Evolutionary conservation across 1,140 invertebrate genomes (phyloP), one percentile per base, ranked within the genome.

Genomic region (Ips nitidus): DNA sequence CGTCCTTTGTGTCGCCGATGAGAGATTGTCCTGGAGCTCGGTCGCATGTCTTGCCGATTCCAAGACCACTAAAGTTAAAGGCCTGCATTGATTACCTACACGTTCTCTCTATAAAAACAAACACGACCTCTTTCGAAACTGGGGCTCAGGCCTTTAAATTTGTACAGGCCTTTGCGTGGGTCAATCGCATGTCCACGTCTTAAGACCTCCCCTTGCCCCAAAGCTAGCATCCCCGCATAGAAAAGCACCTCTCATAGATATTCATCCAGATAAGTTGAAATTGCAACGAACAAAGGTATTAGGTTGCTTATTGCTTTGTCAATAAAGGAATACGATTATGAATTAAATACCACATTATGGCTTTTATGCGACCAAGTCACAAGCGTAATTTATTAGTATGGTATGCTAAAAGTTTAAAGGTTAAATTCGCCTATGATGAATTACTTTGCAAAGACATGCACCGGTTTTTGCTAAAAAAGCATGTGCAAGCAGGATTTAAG

Each of bases 1-100:
- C 75, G 77, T 77, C 75, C 74, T 74, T 74, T 74, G 72, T 75
- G 75, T 76, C 75, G 73, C 72, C 77, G 77, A 78, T 78, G 76
- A 63, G 69, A 78, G 75, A 78, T 77, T 78, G 73, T 78, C 75
- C 75, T 71, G 73, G 73, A 70, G 56, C 45, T 71, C 41, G 64
- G 69, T 71, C 64, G 69, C 69, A 71, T 71, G 69, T 71, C 69
- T 63, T 66, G 63, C 52, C 47, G 57, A n/a, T 37, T 4, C 36
- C 38, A 52, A 50, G 61, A n/a, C 59, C 4, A 64, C 52, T 7
- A 6, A 64, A 64, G 61, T 52, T 39, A 37, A 38, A 55, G 61
- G 61, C 61, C 22, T 22, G 22, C 22, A 22, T 22, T 22, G 22
- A 22, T 22, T 22, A 22, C 22, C 22, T 22, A 22, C 22, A 22